Percentiles rank a stretch among this genome's conserved stretches.
phyloP scores from a whole-genome alignment of 1,140 invertebrate genomes.

The Scaptomyza graminum region DNA sequence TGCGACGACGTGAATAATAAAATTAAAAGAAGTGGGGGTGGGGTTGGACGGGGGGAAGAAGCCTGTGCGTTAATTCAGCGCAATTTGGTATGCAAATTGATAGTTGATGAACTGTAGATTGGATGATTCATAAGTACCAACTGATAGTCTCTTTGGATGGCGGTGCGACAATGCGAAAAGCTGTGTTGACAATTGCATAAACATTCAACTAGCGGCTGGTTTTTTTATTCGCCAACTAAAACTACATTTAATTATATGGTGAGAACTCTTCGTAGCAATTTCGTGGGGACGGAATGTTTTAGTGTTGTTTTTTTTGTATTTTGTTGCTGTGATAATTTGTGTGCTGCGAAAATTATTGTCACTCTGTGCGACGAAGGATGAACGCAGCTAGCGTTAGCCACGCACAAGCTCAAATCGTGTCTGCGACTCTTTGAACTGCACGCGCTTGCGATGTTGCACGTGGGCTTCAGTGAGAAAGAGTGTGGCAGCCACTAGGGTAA shows the following conservation, averaged over 20 bases:
- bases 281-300: constrained; percentile 70
- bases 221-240: constrained; percentile 37
- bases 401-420: constrained; percentile 91
- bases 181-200: constrained; percentile 70
- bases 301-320: constrained; percentile 4
- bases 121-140: constrained; percentile 79
- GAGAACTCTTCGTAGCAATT: constrained; percentile 67
- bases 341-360: constrained; percentile 48
- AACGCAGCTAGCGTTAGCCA: constrained; percentile 47
- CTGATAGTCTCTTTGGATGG: constrained; percentile 59
- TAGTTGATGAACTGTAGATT: constrained; percentile 51
- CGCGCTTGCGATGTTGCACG: constrained; percentile 90
- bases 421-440: constrained; percentile 92
- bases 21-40: neutral
- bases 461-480: constrained; percentile 93
- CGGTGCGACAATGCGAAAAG: constrained; percentile 17
- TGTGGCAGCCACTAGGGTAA: constrained; percentile 88
- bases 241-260: constrained; percentile 59
- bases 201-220: constrained; percentile 58
- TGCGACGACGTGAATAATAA: constrained; percentile 40
- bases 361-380: neutral
- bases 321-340: constrained; percentile 32
- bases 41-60: constrained; percentile 16
- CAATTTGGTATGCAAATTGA: constrained; percentile 57
- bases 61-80: constrained; percentile 71